These are phyloP conservation scores for Montipora capricornis DNA, from an alignment of 64 coral and sea anemone species.

Conservation along the genomic window DNA sequence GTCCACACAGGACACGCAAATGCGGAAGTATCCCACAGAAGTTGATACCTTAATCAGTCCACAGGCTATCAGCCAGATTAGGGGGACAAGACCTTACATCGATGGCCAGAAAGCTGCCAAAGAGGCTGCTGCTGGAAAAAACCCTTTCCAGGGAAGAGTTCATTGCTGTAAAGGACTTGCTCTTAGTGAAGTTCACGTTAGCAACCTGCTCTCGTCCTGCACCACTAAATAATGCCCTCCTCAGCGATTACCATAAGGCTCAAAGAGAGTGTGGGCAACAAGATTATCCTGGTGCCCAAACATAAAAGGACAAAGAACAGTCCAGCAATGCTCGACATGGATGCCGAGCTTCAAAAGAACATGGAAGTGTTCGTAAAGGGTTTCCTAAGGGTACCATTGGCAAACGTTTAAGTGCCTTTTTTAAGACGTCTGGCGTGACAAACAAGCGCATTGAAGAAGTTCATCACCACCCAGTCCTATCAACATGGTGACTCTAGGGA, in stretches of 20 bases:
- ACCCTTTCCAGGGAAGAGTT: background rate
- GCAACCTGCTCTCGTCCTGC: background rate
- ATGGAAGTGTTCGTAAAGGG: background rate
- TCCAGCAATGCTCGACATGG: constrained; percentile 15
- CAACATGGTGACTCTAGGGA: background rate
- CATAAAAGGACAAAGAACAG: constrained; percentile 17
- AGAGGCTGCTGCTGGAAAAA: background rate
- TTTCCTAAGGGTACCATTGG: constrained; percentile 2
- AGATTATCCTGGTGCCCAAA: constrained; percentile 11
- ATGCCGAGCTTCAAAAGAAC: background rate
- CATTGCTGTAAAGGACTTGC: background rate
- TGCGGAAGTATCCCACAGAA: background rate
- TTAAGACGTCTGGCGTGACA: background rate
- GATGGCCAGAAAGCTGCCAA: background rate
- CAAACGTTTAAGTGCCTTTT: background rate
- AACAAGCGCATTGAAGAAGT: background rate
- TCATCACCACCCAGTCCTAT: background rate
- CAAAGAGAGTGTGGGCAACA: background rate
- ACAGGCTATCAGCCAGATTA: background rate
- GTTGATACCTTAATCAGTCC: background rate
- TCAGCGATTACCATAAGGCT: background rate
- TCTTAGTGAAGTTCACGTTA: background rate
- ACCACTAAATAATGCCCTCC: background rate
- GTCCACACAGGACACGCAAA: background rate
- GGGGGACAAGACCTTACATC: background rate